A percentile compares a stretch with the other conserved stretches of the same genome.
Evolutionary conservation across 1,140 invertebrate genomes (phyloP).

Genomic region (Myzus persicae): DNA sequence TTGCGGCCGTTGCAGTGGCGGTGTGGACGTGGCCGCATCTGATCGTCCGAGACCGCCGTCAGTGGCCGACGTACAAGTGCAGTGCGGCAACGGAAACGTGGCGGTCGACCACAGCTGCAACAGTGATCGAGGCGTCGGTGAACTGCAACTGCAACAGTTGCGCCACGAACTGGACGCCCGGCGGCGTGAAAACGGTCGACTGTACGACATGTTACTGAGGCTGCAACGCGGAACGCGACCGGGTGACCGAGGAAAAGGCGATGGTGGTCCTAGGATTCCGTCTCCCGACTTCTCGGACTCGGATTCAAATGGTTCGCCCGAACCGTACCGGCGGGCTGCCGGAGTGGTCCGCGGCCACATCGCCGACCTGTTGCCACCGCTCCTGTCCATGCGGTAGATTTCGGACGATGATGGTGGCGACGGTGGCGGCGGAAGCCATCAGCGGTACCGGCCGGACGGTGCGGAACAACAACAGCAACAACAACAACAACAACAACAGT

Average conservation of each 20-base stretch:
- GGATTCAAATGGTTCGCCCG: not conserved
- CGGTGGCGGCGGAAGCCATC: not conserved
- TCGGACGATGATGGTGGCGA: not conserved
- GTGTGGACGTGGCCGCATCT: not conserved
- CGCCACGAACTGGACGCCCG: slow-evolving; percentile 3
- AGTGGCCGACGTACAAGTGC: slow-evolving; percentile 10
- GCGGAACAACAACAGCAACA: not conserved
- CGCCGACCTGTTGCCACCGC: slow-evolving; percentile 33
- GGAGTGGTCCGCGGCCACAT: not conserved
- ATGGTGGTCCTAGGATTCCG: not conserved
- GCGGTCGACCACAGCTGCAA: not conserved
- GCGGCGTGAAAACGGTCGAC: slow-evolving; percentile 20
- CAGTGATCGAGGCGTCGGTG: not conserved
- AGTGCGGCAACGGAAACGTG: not conserved
- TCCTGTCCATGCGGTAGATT: not conserved
- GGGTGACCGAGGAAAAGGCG: not conserved
- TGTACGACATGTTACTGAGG: slow-evolving; percentile 27
- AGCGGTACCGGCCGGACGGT: not conserved
- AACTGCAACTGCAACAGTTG: not conserved
- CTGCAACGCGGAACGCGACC: not conserved
- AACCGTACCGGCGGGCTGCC: not conserved
- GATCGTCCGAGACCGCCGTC: not conserved
- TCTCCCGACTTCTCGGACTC: not conserved
- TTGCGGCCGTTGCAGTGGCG: not conserved
- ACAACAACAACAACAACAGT: slow-evolving; percentile 2